A percentile compares a stretch with the other conserved stretches of the same genome.
These are phyloP conservation scores for Drosophila mettleri DNA, from an alignment of 2,888 invertebrate species.

Conservation along the genomic window DNA sequence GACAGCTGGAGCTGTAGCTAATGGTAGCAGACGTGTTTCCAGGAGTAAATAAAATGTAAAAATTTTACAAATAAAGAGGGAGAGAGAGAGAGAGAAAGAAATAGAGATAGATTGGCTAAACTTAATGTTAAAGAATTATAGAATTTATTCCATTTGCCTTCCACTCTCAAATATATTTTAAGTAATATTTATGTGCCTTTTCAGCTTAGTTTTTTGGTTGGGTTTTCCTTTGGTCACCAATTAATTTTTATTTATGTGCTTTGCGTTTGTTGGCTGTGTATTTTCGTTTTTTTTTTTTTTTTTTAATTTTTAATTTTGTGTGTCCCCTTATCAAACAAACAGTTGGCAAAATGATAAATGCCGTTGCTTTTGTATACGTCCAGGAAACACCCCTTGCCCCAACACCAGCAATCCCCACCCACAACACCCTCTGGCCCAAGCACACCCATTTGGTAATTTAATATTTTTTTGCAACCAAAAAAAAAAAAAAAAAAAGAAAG, in stretches of 20 bases:
- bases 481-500: not conserved
- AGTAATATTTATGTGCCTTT: conserved; percentile 69
- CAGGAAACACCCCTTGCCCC: conserved; percentile 50
- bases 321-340: conserved; percentile 79
- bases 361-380: conserved; percentile 58
- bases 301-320: conserved; percentile 36
- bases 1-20: not conserved
- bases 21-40: not conserved
- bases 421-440: conserved; percentile 12
- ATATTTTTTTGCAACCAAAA: conserved; percentile 62
- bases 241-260: conserved; percentile 78
- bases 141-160: conserved; percentile 31
- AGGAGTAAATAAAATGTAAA: not conserved
- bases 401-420: not conserved
- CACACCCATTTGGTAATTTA: conserved; percentile 69
- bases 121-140: not conserved
- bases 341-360: conserved; percentile 82
- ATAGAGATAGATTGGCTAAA: not conserved
- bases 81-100: too few relatives aligned
- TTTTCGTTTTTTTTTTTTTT: conserved; percentile 26
- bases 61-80: too few relatives aligned
- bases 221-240: conserved; percentile 57
- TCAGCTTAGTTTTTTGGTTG: conserved; percentile 17
- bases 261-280: conserved; percentile 44
- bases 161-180: conserved; percentile 64